These are phyloP conservation scores for Camponotus vicinus DNA, from an alignment of 1,140 invertebrate genomes.

Conservation along the genomic window DNA sequence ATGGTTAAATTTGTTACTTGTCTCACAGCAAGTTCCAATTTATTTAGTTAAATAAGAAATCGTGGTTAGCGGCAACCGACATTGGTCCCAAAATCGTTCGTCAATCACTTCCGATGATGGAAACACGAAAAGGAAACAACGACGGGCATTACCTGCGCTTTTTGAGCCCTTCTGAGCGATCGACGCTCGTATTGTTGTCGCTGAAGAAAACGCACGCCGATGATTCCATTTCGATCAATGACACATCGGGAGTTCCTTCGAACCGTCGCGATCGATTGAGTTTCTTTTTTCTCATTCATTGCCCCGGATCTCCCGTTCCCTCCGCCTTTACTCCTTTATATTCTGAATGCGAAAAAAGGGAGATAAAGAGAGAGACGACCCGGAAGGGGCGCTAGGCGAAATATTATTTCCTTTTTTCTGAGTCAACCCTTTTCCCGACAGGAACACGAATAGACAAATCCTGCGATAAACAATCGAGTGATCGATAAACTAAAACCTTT, in stretches of 20 bases:
- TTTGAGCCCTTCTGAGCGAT: slow-evolving; percentile 37
- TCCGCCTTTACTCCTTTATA: neutral
- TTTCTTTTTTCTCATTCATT: slow-evolving; percentile 73
- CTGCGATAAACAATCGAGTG: slow-evolving; percentile 68
- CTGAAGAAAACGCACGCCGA: slow-evolving; percentile 64
- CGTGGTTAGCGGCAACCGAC: slow-evolving; percentile 27
- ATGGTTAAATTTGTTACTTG: slow-evolving; percentile 17
- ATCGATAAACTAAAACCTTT: slow-evolving; percentile 43
- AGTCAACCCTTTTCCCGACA: slow-evolving; percentile 57
- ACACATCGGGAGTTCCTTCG: slow-evolving; percentile 63
- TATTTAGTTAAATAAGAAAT: slow-evolving; percentile 19
- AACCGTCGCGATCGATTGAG: slow-evolving; percentile 67
- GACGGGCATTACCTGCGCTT: slow-evolving; percentile 57
- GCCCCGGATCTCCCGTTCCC: slow-evolving; percentile 16
- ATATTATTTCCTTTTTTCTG: slow-evolving; percentile 68
- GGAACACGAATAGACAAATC: slow-evolving; percentile 44
- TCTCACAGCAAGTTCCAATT: neutral
- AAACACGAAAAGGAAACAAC: slow-evolving; percentile 51
- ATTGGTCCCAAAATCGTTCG: slow-evolving; percentile 21
- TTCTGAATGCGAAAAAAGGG: slow-evolving; percentile 38
- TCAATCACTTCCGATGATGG: slow-evolving; percentile 51
- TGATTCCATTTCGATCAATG: slow-evolving; percentile 73
- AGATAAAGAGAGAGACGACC: slow-evolving; percentile 15
- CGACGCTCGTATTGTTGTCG: slow-evolving; percentile 61
- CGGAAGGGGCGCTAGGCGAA: slow-evolving; percentile 48